Base-by-base conservation (phyloP, 2,797 vertebrate species). In the Coregonus sp. region DNA sequence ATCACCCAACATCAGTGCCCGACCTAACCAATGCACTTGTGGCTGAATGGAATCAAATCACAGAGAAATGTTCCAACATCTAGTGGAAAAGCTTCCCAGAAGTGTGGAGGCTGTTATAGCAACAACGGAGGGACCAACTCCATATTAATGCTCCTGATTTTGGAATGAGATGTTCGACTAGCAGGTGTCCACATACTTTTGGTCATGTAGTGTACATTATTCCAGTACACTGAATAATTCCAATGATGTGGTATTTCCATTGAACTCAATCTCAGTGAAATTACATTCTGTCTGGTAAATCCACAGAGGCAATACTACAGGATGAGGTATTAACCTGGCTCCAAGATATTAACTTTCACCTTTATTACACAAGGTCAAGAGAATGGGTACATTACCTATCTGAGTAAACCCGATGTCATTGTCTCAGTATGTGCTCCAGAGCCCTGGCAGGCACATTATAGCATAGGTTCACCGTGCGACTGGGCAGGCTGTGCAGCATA, bases 371-470 rank as follows among this genome's bases (percentile, higher is more conserved):
- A 5, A n/a, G 56, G 5, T 61, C 56, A 61, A 20, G 18, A 20
- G 2, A 61, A 47, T 47, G 40, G 9, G 40, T 3, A 47, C 40
- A 47, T 11, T 11, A 47, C 40, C 40, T 47, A 47, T 47, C 40
- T 47, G 40, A 47, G 40, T 47, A 11, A 47, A 61, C 56, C 7
- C 16, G 3, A 61, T 20, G 15, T 20, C n/a, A 20, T n/a, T 61
- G 18, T 63, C 59, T 63, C 11, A n/a, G 7, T 6, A 63, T 7
- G 59, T 25, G 25, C n/a, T 63, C 16, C 16, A 63, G 59, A 9
- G 1, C 51, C 68, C 40, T 74, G 75, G 74, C 78, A 78, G 75
- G 37, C 80, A 80, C 80, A 74, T 75, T 78, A 83, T 72, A 79
- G 78, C 56, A 14, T 70, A 76, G 80, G 81, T 81, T 82, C 63